These are phyloP conservation scores for Otus sunia DNA, from an alignment of 2,113 vertebrate genomes.

Conservation along the genomic window DNA sequence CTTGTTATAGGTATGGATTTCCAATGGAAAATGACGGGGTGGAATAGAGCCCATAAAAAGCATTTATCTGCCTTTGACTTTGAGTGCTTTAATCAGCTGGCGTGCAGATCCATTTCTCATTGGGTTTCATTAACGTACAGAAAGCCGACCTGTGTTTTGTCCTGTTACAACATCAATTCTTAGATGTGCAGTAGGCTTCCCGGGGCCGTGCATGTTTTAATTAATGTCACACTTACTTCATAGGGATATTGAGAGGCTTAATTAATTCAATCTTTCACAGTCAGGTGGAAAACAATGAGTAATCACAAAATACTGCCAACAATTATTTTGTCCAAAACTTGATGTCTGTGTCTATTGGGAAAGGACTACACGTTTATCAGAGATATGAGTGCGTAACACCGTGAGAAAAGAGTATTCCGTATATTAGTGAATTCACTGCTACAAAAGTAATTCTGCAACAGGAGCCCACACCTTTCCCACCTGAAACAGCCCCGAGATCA, in stretches of 20 bases:
- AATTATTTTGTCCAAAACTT: background rate
- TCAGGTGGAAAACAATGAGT: background rate
- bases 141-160: background rate
- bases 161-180: background rate
- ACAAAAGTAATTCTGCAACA: background rate
- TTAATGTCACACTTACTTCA: background rate
- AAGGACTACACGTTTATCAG: background rate
- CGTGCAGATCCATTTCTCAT: background rate
- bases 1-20: background rate
- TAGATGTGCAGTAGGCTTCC: background rate
- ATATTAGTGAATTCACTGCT: background rate
- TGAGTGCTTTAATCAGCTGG: background rate
- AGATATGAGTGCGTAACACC: background rate
- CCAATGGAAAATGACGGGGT: background rate
- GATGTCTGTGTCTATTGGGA: background rate
- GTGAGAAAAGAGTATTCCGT: background rate
- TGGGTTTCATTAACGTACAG: background rate
- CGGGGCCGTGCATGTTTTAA: background rate
- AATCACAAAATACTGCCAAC: background rate
- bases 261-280: background rate
- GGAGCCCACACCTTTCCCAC: background rate
- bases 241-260: background rate
- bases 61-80: background rate
- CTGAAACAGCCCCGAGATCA: background rate
- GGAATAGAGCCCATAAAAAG: background rate